Base-by-base conservation (phyloP, 2,888 invertebrate species). In the Drosophila fungiperda region DNA sequence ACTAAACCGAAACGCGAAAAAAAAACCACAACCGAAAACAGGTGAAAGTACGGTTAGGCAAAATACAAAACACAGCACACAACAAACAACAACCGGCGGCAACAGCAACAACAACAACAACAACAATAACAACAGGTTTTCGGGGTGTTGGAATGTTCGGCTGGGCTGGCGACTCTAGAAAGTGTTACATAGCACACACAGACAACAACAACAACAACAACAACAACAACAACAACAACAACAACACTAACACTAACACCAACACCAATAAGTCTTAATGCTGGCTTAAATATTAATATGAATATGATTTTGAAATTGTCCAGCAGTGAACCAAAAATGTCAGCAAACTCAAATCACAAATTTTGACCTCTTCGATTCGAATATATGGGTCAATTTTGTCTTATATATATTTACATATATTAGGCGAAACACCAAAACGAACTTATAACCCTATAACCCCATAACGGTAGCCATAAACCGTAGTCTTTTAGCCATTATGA, bases 31-130 rank as follows among this genome's bases (percentile, higher is more conserved):
- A 72, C 72, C 76, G 76, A 76, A 79, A 80, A 82, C 82, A 82
- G 80, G 80, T 80, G 80, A 80, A 80, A 80, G 80, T 82, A 73
- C 76, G 67, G 80, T 76, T 82, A 80, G 76, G 73, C 74, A 75
- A 81, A 72, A 78, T 17, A 68, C 62, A 36, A 69, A 61, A 63
- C 36, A 68, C 50, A 68, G 57, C 32, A 63, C 2, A 66, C 29
- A 29, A 29, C 29, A 29, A 5, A 29, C 52, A 45, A 52, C 35
- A 64, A 50, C 20, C 60, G 60, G 55, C 67, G 50, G 48, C 70
- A 58, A 50, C 52, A 53, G 59, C 26, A 59, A 38, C 23, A 60
- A 53, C 55, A 71, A 58, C 36, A 35, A 15, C 35, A 71, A 60
- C 70, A 70, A 60, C 33, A 62, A 64, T 65, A 78, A 53, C 72